Conservation (phyloP, 2,797 vertebrate genomes). For the Pteropus rufus region DNA sequence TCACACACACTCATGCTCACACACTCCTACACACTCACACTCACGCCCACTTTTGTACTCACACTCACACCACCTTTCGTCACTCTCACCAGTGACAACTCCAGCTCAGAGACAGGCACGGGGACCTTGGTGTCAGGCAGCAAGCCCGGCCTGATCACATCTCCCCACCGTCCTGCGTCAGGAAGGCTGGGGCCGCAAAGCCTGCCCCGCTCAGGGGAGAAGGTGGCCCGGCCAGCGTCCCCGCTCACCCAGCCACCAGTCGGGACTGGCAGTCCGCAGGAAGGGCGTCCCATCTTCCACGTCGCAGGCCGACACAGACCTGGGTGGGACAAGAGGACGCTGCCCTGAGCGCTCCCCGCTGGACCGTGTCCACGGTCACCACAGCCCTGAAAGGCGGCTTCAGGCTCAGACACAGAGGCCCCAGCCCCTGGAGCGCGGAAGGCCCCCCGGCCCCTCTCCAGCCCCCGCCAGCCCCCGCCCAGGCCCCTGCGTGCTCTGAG, state of each 20-base stretch:
- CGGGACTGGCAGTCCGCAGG: not conserved
- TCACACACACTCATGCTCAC: too few relatives aligned
- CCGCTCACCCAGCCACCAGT: constrained; percentile 64
- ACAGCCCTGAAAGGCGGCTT: fast-evolving
- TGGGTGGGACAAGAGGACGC: not conserved
- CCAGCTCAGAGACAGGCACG: too few relatives aligned
- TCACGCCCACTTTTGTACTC: fast-evolving
- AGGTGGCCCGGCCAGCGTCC: fast-evolving
- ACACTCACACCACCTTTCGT: fast-evolving
- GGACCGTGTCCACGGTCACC: fast-evolving
- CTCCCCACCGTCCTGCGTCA: fast-evolving
- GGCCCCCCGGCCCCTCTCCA: not conserved
- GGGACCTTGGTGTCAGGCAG: fast-evolving
- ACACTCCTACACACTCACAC: fast-evolving
- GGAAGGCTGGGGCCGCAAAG: too few relatives aligned
- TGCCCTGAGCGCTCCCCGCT: not conserved
- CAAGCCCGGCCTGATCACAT: fast-evolving
- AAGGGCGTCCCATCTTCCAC: not conserved
- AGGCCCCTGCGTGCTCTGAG: constrained; percentile 24
- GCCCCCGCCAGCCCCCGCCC: not conserved
- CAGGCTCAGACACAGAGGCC: not conserved
- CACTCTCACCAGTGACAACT: fast-evolving
- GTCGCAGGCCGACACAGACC: not conserved
- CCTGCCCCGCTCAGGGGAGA: fast-evolving
- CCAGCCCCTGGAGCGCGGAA: fast-evolving